Evolutionary conservation across 2,113 vertebrate species (phyloP), one percentile per base, ranked within the genome.

Genomic region (Sterna hirundo): DNA sequence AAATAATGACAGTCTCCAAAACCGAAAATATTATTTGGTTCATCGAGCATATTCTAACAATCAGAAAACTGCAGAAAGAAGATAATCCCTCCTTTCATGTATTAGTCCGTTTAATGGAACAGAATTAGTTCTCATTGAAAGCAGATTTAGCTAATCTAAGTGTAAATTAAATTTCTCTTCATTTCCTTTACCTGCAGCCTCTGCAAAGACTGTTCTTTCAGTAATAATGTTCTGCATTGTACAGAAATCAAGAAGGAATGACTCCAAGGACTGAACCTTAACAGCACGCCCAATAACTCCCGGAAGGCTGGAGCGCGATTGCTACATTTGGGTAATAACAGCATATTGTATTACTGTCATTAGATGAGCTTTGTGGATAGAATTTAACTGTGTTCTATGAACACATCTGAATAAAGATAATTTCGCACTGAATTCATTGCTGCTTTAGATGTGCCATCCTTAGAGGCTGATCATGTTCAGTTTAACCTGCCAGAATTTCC

Each of bases 381-480:
- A 86, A 71, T 57, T 65, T 29, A 71, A 68, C 22, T 18, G 42
- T 54, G 57, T 49, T 60, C 62, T 44, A 4, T 5, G 27, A 82
- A 76, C 27, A 13, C 14, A 57, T 17, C 47, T 46, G 21, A 83
- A 57, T 52, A 55, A 62, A 61, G 19, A 71, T 20, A 1, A 23
- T 55, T 86, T 68, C 77, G 32, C 36, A 32, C n/a, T 51, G 32
- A 57, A 82, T 58, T 72, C 15, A 15, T 5, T 83, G 38, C 32
- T 34, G 29, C 4, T 36, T 88, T 38, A 70, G 34, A 52, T 25
- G 49, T 36, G 18, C 29, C 27, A 49, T 36, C 21, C 29, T 34
- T 21, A 44, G 42, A 34, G 54, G 42, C 32, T 49, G 34, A 62
- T 29, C 2, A 0, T 3, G 5, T 54, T 76, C 38, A 4, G 1